Conservation (phyloP, 1,140 invertebrate species). For the Drosophila ogumai region DNA sequence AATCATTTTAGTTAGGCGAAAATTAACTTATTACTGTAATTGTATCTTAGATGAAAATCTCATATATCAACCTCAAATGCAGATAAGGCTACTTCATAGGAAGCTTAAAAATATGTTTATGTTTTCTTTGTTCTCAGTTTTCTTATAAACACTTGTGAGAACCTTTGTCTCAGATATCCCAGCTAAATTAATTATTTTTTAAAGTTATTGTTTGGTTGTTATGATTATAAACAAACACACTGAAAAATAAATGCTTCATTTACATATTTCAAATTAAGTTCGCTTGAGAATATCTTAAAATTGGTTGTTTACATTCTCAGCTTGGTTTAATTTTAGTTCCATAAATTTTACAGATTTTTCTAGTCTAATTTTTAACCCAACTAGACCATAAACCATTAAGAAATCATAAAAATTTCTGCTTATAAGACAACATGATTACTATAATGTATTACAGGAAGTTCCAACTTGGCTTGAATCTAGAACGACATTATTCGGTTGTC, state of each 20-base stretch:
- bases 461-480: slow-evolving; percentile 17
- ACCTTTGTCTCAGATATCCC: slow-evolving; percentile 3
- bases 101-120: slow-evolving; percentile 11
- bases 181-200: background rate
- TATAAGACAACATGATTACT: background rate
- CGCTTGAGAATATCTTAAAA: background rate
- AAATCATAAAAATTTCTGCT: background rate
- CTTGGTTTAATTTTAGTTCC: background rate
- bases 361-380: background rate
- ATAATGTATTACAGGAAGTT: slow-evolving; percentile 3
- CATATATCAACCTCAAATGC: slow-evolving; percentile 34
- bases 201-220: background rate
- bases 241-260: background rate
- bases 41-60: slow-evolving; percentile 1
- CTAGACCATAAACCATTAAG: background rate
- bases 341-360: background rate
- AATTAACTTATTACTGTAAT: slow-evolving; percentile 35
- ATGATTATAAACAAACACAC: background rate
- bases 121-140: slow-evolving; percentile 29
- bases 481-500: slow-evolving; percentile 40
- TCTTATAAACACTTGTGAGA: slow-evolving; percentile 10
- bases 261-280: background rate
- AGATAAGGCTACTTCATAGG: slow-evolving; percentile 5
- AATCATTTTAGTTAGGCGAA: slow-evolving; percentile 18
- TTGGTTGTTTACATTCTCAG: too few species aligned